phyloP scores from a whole-genome alignment of 2,888 invertebrate genomes.

The Mythimna vitellina region DNA sequence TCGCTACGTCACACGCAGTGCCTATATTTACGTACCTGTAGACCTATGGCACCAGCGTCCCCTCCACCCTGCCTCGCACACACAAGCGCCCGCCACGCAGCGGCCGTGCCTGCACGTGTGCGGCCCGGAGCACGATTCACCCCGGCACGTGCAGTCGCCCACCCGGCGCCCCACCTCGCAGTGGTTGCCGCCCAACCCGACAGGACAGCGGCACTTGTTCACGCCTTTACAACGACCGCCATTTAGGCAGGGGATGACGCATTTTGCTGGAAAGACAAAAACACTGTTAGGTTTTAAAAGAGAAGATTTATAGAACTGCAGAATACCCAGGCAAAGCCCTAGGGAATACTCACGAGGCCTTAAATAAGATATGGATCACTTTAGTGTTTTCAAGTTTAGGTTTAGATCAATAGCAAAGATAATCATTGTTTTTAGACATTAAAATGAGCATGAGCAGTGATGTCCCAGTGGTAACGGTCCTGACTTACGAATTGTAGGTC shows the following conservation, averaged over 20 bases:
- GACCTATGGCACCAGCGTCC: constrained; percentile 95
- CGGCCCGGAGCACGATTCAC: constrained; percentile 93
- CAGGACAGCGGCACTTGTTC: constrained; percentile 96
- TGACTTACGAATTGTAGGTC: no score
- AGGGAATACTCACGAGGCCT: neutral
- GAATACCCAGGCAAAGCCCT: neutral
- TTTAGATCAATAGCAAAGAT: neutral
- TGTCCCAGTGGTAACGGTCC: no score
- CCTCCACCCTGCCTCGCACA: constrained; percentile 95
- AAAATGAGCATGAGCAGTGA: no score
- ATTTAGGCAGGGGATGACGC: constrained; percentile 97
- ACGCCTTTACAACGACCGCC: constrained; percentile 97
- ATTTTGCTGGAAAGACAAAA: constrained; percentile 92
- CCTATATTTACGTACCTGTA: constrained; percentile 78
- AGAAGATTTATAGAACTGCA: no score
- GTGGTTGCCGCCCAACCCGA: constrained; percentile 96
- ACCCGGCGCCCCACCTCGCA: constrained; percentile 96
- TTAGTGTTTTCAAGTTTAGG: neutral
- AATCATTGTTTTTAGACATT: no score
- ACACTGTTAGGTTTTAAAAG: neutral
- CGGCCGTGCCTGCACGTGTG: constrained; percentile 95
- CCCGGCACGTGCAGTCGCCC: constrained; percentile 94
- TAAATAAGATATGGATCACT: neutral
- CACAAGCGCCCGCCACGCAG: constrained; percentile 93
- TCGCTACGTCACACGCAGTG: neutral